Evolutionary conservation across 2,888 invertebrate species (phyloP).

Genomic region (Philopedon plagiatum): DNA sequence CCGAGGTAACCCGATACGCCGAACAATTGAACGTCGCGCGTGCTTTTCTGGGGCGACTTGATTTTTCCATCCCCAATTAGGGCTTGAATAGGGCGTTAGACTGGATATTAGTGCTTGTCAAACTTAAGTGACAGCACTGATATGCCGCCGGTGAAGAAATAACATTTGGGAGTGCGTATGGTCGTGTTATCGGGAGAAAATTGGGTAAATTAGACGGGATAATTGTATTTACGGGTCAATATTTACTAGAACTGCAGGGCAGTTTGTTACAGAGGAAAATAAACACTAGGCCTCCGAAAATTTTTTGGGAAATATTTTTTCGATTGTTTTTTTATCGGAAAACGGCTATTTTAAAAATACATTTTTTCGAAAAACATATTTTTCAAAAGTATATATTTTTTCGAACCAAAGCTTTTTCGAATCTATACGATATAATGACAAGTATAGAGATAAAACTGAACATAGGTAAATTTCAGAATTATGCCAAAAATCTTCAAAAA

Average conservation of each 20-base stretch:
- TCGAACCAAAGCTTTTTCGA: too few species aligned
- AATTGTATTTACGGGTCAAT: constrained; percentile 17
- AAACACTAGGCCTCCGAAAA: too few species aligned
- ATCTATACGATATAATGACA: too few species aligned
- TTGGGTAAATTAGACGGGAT: constrained; percentile 36
- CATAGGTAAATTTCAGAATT: too few species aligned
- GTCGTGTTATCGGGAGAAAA: constrained; percentile 35
- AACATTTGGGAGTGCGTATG: constrained; percentile 41
- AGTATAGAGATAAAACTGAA: too few species aligned
- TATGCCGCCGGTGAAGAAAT: constrained; percentile 23
- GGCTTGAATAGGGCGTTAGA: constrained; percentile 55
- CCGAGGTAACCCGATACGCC: constrained; percentile 36
- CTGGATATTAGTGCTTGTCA: constrained; percentile 59
- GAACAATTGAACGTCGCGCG: constrained; percentile 26
- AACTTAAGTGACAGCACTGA: constrained; percentile 43
- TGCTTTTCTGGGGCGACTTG: constrained; percentile 61
- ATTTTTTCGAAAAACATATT: too few species aligned
- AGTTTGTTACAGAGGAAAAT: too few species aligned
- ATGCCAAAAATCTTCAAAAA: too few species aligned
- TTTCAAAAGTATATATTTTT: too few species aligned
- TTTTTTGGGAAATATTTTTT: too few species aligned
- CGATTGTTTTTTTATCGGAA: too few species aligned
- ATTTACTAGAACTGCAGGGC: not conserved
- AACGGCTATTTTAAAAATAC: too few species aligned
- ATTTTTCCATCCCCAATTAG: constrained; percentile 66